Evolutionary conservation across 1,140 invertebrate genomes (phyloP), one percentile per base, ranked within the genome.

Genomic region (Anastatus disparis): DNA sequence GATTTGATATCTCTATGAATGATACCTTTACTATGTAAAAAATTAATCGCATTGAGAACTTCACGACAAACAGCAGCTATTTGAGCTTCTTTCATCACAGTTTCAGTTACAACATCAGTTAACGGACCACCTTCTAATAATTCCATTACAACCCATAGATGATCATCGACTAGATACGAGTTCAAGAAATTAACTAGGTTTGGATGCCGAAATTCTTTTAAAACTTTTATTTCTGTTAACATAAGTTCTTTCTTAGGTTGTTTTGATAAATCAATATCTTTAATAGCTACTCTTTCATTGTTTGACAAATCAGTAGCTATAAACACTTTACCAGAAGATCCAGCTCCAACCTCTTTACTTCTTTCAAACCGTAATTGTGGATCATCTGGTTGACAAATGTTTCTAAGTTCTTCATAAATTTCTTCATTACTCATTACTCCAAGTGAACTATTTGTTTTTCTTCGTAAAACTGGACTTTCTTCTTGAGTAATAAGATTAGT

Each of bases 121-220:
- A 99, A 85, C 1, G 97, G 94, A 4, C 97, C 97, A 29, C 97
- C 97, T 77, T 97, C 95, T 66, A 99, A 87, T 53, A 97, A 90
- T 84, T 99, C 97, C 97, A 99, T 98, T 1, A 93, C 87, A 1
- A 93, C 97, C 96, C 96, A 98, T 2, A 99, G 87, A 84, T 98
- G 94, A 75, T 98, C 94, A 35, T 93, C 91, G 17, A 97, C 87
- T 4, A 93, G 85, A 86, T 97, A 98, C 17, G 93, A 93, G 77
- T 99, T 96, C 0, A 99, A 87, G 81, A 98, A 99, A 83, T 99
- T 99, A 0, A 99, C 97, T 74, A 99, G 88, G 86, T 99, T 99
- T 71, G 94, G 94, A 85, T 99, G 97, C 78, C 95, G 92, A 78
- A 96, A 95, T 80, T 95, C 94, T 82, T 95, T 94, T 84, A 97